Percentiles rank a stretch among this genome's conserved stretches.
phyloP scores from a whole-genome alignment of 2,797 vertebrate species.

The Melanogrammus aeglefinus region DNA sequence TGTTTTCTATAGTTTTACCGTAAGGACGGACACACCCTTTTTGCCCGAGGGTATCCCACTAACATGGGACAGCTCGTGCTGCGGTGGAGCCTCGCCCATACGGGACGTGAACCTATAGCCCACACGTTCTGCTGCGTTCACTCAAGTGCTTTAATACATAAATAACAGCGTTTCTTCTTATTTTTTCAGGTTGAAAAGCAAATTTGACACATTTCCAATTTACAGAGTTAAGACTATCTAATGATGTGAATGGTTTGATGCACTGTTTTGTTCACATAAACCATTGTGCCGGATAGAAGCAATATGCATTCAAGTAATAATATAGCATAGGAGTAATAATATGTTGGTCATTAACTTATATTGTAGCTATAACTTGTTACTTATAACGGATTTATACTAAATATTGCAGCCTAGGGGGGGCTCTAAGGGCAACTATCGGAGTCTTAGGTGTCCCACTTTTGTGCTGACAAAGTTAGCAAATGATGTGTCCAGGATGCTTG shows the following conservation, averaged over 20 bases:
- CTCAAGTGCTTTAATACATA: background rate
- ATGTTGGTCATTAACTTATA: background rate
- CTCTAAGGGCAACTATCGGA: background rate
- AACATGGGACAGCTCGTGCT: background rate
- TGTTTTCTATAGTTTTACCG: background rate
- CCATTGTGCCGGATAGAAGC: background rate
- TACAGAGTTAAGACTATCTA: background rate
- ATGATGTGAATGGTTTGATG: background rate
- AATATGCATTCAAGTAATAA: background rate
- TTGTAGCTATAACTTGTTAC: background rate
- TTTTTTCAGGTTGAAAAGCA: background rate
- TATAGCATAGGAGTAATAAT: no score
- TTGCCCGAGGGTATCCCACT: background rate
- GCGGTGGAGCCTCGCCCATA: background rate
- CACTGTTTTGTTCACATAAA: background rate
- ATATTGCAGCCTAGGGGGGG: no score
- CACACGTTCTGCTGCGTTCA: background rate
- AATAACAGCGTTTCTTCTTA: background rate
- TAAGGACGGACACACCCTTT: background rate
- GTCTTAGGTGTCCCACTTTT: background rate
- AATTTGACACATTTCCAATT: background rate
- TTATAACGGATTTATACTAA: no score
- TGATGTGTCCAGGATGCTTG: background rate
- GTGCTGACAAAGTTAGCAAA: background rate
- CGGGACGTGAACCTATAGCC: background rate